Evolutionary conservation across 2,888 invertebrate genomes (phyloP).

Genomic region (Ischnura elegans): DNA sequence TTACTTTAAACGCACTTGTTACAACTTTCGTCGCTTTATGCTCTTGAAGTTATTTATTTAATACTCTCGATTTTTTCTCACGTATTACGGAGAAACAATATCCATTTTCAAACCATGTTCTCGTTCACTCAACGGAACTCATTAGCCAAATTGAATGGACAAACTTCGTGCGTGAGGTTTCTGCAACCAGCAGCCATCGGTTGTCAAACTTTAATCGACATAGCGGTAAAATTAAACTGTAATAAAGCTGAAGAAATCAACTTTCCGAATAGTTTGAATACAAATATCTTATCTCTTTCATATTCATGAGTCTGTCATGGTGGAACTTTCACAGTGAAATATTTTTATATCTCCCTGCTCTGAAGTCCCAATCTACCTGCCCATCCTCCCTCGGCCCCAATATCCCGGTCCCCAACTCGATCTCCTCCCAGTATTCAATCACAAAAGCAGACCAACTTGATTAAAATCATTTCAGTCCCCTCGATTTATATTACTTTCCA

Average conservation of each 20-base stretch:
- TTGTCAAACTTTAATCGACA: background rate
- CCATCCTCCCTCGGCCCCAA: background rate
- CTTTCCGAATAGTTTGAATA: background rate
- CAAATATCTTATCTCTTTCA: background rate
- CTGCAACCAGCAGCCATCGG: background rate
- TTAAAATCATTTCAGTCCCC: background rate
- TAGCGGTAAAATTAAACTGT: background rate
- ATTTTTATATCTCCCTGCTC: background rate
- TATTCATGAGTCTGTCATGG: background rate
- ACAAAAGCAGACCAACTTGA: background rate
- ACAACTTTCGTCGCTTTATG: too few species aligned
- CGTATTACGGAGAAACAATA: background rate
- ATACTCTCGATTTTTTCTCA: too few species aligned
- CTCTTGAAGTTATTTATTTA: too few species aligned
- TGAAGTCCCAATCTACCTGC: background rate
- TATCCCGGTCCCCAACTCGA: background rate
- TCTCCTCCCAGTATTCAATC: background rate
- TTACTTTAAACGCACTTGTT: too few species aligned
- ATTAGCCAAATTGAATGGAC: background rate
- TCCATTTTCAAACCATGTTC: background rate
- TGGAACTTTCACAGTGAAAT: slow-evolving; percentile 17
- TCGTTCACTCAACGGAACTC: background rate
- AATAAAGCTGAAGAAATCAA: background rate
- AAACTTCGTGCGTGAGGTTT: background rate
- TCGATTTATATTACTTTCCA: background rate